phyloP scores from a whole-genome alignment of 2,113 vertebrate genomes.

The Notothenia rossii region DNA sequence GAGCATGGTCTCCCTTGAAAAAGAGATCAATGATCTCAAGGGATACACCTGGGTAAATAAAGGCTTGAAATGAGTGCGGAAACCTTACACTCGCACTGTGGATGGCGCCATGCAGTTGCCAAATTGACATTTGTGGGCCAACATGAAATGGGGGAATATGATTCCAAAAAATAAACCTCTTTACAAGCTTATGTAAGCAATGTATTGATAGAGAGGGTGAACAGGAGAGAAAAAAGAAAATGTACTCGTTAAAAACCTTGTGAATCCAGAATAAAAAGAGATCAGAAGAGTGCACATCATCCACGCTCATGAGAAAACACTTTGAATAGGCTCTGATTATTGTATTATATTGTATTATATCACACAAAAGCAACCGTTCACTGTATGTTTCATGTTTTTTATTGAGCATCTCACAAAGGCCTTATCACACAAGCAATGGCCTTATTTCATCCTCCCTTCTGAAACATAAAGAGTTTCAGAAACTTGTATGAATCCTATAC shows the following conservation, averaged over 20 bases:
- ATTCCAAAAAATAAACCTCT: constrained; percentile 13
- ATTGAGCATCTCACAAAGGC: background rate
- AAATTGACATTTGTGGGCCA: constrained; percentile 1
- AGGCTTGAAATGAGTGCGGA: background rate
- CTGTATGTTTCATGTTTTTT: background rate
- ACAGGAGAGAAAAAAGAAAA: background rate
- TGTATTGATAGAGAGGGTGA: background rate
- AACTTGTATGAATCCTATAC: background rate
- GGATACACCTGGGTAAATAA: too few relatives aligned
- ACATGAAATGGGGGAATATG: background rate
- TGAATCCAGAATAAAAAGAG: background rate
- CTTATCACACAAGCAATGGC: background rate
- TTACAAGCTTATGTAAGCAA: background rate
- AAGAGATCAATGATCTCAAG: too few relatives aligned
- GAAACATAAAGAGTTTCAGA: background rate
- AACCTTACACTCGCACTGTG: background rate
- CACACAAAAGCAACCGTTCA: too few relatives aligned
- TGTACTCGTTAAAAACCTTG: background rate
- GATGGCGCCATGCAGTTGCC: constrained; percentile 49
- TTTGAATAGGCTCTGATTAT: constrained; percentile 13
- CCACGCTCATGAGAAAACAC: background rate
- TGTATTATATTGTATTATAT: background rate
- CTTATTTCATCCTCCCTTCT: background rate
- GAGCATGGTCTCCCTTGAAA: too few relatives aligned
- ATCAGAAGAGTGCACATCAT: background rate